Evolutionary conservation across 1,140 invertebrate species (phyloP), one percentile per base, ranked within the genome.

Genomic region (Wasmannia auropunctata): DNA sequence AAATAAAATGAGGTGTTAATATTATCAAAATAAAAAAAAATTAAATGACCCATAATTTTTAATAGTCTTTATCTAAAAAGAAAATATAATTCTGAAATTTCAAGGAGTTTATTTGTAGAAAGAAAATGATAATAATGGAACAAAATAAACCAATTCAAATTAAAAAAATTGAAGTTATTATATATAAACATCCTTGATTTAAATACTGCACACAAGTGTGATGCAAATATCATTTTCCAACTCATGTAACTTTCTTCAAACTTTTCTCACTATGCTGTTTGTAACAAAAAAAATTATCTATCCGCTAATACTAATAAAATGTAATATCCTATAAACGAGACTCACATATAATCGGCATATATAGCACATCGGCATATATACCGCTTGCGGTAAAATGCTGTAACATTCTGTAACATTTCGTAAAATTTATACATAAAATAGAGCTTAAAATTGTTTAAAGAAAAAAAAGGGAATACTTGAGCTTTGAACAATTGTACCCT

Each of bases 111-210:
- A 16, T 75, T 10, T 56, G 2, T 22, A 40, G 5, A 74, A 22
- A 43, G n/a, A 60, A 60, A 40, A 11, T 46, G 43, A 34, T 31
- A 62, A 43, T 49, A 34, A 8, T 49, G 16, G 8, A 22, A 49
- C 7, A 49, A 49, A 69, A 22, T 37, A 19, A 65, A 37, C 16
- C 54, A 14, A 58, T 16, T 43, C n/a, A 65, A 81, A 58, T 62
- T 86, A 40, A 86, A 87, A 70, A 72, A 40, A 51, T 28, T 22
- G 22, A 37, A 87, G 28, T 83, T n/a, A 37, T 6, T 60, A 74
- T 34, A 74, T 34, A 72, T 22, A 79, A 69, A 69, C 49, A 60
- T 77, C 6, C 70, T 80, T 70, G 34, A 16, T 80, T 19, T 34
- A 22, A 56, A 19, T 54, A 80, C 70, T 80, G 34, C 75, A 63